These are phyloP conservation scores for Palloptera scutellata DNA, from an alignment of 2,888 invertebrate species.

Conservation along the genomic window DNA sequence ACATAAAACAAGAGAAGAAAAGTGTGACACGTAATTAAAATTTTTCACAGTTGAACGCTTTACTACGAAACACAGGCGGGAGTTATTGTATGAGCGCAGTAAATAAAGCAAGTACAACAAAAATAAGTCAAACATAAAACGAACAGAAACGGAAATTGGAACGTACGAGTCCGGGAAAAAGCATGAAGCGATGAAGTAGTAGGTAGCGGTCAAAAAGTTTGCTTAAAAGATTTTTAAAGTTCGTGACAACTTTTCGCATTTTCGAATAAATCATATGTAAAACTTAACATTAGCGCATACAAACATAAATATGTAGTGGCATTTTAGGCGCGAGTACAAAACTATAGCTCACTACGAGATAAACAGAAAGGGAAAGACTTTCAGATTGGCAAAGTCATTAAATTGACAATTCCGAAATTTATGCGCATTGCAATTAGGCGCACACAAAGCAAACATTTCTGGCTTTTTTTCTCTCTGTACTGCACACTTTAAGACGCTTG, in stretches of 20 bases:
- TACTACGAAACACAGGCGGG: neutral
- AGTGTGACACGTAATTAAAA: slow-evolving; percentile 39
- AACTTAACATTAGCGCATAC: too few relatives aligned
- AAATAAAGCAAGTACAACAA: neutral
- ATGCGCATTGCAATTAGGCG: slow-evolving; percentile 19
- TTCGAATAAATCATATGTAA: too few relatives aligned
- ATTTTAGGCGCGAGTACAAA: too few relatives aligned
- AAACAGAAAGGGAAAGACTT: too few relatives aligned
- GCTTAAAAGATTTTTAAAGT: neutral
- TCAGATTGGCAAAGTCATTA: slow-evolving; percentile 9
- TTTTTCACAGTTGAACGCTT: slow-evolving; percentile 37
- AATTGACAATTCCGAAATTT: slow-evolving; percentile 20
- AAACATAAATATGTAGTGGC: too few relatives aligned
- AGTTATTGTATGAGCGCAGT: too few relatives aligned
- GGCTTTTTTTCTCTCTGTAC: neutral
- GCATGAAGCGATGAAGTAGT: neutral
- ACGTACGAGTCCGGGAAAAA: neutral
- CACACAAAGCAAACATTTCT: neutral
- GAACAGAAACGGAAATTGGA: neutral
- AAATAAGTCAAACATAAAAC: neutral
- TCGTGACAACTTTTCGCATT: too few relatives aligned
- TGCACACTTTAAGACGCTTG: slow-evolving; percentile 7
- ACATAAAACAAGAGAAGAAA: slow-evolving; percentile 20
- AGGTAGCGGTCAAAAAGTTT: neutral
- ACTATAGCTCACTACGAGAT: too few relatives aligned